Evolutionary conservation across 1,140 invertebrate genomes (phyloP).

Genomic region (Asobara japonica): DNA sequence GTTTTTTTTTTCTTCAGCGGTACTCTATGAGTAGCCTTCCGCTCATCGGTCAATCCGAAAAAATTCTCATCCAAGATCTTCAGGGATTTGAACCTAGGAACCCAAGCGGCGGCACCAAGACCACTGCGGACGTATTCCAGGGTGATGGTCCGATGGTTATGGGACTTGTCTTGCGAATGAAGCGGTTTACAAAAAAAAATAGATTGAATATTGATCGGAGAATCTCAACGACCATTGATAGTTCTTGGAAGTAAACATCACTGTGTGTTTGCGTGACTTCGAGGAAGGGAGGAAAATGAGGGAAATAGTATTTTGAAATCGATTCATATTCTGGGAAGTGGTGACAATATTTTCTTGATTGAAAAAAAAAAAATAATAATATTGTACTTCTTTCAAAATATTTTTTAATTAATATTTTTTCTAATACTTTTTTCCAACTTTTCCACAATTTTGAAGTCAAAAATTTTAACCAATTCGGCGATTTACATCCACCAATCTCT

Average conservation of each 20-base stretch:
- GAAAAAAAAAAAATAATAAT: too few relatives aligned
- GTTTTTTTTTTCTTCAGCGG: neutral
- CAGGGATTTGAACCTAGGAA: too few relatives aligned
- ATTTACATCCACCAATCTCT: neutral
- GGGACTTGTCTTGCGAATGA: neutral
- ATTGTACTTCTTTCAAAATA: too few relatives aligned
- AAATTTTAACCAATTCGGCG: neutral
- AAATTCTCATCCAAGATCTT: constrained; percentile 30
- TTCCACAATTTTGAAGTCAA: neutral
- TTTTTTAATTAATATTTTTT: too few relatives aligned
- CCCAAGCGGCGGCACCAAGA: too few relatives aligned
- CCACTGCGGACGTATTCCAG: too few relatives aligned
- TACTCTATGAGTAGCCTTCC: neutral
- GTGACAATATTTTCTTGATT: neutral
- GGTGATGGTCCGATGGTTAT: too few relatives aligned
- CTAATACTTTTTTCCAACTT: too few relatives aligned
- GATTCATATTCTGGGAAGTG: neutral
- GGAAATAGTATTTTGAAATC: neutral
- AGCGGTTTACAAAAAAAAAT: too few relatives aligned
- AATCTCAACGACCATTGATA: neutral
- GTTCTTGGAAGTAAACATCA: neutral
- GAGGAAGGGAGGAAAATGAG: neutral
- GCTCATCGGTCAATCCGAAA: too few relatives aligned
- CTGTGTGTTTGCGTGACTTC: neutral
- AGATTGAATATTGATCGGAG: constrained; percentile 22